Evolutionary conservation across 2,888 invertebrate genomes (phyloP).

Genomic region (Pristionchus japonicus): DNA sequence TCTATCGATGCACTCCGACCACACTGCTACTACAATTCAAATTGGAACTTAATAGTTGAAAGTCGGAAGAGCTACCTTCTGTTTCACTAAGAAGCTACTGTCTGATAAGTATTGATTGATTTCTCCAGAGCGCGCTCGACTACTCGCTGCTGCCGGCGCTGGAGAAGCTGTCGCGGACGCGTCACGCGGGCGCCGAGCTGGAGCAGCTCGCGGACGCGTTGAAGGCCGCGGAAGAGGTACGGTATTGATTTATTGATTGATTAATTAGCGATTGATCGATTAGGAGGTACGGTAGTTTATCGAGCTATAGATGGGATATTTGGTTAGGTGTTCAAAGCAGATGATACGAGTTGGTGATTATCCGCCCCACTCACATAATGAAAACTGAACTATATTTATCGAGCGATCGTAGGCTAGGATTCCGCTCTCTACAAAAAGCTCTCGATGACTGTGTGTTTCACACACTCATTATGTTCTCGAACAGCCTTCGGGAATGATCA

Average conservation of each 20-base stretch:
- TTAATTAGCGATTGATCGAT: no score
- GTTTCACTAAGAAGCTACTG: no score
- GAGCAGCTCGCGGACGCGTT: constrained; percentile 65
- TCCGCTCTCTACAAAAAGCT: no score
- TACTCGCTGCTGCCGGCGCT: constrained; percentile 70
- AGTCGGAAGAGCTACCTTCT: no score
- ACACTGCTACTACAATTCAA: no score
- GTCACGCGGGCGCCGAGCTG: constrained; percentile 69
- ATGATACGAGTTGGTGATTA: no score
- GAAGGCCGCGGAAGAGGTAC: constrained; percentile 63
- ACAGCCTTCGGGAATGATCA: background rate
- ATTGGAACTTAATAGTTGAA: background rate
- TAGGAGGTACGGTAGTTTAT: background rate
- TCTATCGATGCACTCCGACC: no score
- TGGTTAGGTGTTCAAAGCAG: no score
- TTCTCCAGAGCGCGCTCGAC: constrained; percentile 63
- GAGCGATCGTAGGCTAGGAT: no score
- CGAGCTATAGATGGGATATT: no score
- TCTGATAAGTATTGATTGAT: background rate
- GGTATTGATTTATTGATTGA: background rate
- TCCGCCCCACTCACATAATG: no score
- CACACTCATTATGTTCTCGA: background rate
- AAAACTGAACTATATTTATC: no score
- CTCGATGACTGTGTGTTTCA: background rate
- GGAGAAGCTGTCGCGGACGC: constrained; percentile 71